These are phyloP conservation scores for Entomobrya proxima DNA, from an alignment of 2,888 invertebrate genomes.

Conservation along the genomic window DNA sequence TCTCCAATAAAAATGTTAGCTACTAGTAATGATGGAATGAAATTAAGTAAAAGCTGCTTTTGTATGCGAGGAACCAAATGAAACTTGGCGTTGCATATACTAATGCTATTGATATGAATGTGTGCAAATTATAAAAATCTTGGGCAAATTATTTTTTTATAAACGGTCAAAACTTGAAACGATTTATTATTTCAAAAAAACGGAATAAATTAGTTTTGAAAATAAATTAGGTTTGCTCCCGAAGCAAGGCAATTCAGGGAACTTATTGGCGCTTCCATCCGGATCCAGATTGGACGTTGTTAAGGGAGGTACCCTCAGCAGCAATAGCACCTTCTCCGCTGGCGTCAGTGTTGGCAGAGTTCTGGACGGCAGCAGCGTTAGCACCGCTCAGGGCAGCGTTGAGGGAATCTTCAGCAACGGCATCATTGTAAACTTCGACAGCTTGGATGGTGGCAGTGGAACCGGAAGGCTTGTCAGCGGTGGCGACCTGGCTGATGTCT, in stretches of 20 bases:
- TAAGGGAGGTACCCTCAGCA: background rate
- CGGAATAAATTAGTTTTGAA: too few species aligned
- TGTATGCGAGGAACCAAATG: too few species aligned
- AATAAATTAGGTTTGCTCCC: too few species aligned
- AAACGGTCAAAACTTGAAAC: too few species aligned
- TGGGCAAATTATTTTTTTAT: too few species aligned
- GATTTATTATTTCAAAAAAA: too few species aligned
- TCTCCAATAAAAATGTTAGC: background rate
- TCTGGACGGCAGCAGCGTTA: background rate
- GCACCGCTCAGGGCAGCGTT: background rate
- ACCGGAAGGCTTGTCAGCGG: background rate
- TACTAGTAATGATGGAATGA: background rate
- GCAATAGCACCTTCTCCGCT: background rate
- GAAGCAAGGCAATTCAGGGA: too few species aligned
- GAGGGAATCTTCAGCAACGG: background rate
- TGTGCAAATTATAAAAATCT: too few species aligned
- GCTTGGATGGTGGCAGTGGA: conserved; percentile 17
- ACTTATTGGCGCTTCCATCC: background rate
- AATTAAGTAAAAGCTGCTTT: too few species aligned
- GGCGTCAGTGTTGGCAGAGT: background rate
- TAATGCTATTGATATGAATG: too few species aligned
- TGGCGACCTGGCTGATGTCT: conserved; percentile 16
- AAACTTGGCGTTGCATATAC: too few species aligned
- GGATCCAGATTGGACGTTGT: background rate
- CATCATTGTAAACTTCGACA: background rate